Evolutionary conservation across 1,140 invertebrate genomes (phyloP).

Genomic region (Phthorimaea operculella): DNA sequence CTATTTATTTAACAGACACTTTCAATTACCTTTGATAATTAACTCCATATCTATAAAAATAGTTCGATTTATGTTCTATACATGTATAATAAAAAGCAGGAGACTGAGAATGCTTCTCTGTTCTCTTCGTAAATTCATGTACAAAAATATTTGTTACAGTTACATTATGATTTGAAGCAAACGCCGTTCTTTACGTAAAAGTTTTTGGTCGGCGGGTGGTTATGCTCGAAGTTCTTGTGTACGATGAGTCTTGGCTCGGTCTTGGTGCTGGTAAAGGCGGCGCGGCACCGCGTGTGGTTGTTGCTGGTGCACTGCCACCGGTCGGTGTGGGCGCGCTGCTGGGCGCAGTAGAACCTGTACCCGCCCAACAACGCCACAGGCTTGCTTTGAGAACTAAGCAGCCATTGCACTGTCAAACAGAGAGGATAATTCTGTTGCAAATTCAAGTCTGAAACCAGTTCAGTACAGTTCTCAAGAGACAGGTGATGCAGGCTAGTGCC

Average conservation of each 20-base stretch:
- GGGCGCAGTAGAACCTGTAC: not conserved
- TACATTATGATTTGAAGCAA: conserved; percentile 18
- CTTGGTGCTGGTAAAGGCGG: conserved; percentile 8
- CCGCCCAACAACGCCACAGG: not conserved
- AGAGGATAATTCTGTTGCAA: too few relatives aligned
- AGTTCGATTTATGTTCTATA: too few relatives aligned
- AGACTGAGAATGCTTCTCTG: too few relatives aligned
- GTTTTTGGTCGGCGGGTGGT: not conserved
- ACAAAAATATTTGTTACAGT: too few relatives aligned
- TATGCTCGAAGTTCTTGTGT: not conserved
- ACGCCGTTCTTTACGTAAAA: conserved; percentile 18
- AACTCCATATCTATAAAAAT: too few relatives aligned
- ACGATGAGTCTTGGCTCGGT: not conserved
- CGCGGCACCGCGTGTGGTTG: not conserved
- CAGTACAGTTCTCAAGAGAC: too few relatives aligned
- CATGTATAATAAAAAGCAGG: too few relatives aligned
- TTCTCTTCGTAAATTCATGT: too few relatives aligned
- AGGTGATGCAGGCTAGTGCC: too few relatives aligned
- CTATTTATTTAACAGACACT: too few relatives aligned
- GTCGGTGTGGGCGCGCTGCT: not conserved
- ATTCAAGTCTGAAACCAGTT: too few relatives aligned
- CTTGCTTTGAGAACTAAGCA: not conserved
- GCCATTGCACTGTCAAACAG: not conserved
- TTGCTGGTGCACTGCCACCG: not conserved
- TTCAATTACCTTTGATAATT: too few relatives aligned